Percentiles rank a stretch among this genome's conserved stretches.
phyloP scores from a whole-genome alignment of 2,113 vertebrate genomes.

The Odocoileus hemionus region DNA sequence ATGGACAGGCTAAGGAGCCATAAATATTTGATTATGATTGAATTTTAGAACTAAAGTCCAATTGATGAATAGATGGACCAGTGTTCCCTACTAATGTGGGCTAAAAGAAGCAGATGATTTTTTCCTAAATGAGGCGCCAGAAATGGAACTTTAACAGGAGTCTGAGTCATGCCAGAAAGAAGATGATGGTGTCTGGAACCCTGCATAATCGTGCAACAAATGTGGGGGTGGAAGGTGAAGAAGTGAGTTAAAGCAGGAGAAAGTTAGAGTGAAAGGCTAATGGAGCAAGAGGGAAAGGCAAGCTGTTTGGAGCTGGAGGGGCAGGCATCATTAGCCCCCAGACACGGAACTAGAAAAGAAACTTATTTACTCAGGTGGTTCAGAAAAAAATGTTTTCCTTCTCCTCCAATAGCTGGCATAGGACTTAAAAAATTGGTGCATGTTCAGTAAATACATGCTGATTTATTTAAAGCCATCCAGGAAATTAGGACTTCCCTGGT shows the following conservation, averaged over 20 bases:
- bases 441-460: not conserved
- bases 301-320: not conserved
- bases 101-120: constrained; percentile 49
- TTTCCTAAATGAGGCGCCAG: constrained; percentile 42
- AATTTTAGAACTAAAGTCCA: constrained; percentile 43
- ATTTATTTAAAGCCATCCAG: not conserved
- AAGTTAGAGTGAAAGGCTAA: not conserved
- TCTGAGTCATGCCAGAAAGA: constrained; percentile 57
- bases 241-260: not conserved
- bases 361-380: not conserved
- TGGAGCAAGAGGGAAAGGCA: not conserved
- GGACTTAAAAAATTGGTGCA: not conserved
- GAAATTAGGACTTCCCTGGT: not conserved
- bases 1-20: not conserved
- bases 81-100: not conserved
- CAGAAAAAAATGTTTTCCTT: not conserved
- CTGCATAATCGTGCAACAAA: not conserved
- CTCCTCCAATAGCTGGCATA: not conserved
- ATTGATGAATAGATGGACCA: not conserved
- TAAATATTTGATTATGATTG: not conserved
- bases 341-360: not conserved
- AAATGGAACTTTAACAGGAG: constrained; percentile 47
- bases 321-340: not conserved
- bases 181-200: constrained; percentile 2
- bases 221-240: not conserved